Evolutionary conservation across 23 tunicate species (phyloP).

Genomic region (Botrylloides violaceus): DNA sequence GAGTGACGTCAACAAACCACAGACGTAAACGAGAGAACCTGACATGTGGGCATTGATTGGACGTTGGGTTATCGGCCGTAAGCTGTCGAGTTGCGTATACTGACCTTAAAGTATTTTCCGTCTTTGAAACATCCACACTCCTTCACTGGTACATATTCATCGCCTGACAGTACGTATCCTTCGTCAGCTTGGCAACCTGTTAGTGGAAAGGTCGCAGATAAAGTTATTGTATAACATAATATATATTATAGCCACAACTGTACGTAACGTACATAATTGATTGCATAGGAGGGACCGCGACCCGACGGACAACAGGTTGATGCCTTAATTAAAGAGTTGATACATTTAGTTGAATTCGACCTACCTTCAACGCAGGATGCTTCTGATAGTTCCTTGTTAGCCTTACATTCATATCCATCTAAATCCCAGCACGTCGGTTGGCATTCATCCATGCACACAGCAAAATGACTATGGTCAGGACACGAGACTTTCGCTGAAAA

Average conservation of each 20-base stretch:
- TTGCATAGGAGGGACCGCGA: no score
- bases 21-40: neutral
- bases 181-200: slow-evolving; percentile 43
- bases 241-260: no score
- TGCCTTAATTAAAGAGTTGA: no score
- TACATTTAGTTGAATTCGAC: neutral
- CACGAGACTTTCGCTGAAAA: slow-evolving; percentile 36
- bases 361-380: slow-evolving; percentile 45
- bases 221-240: no score
- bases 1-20: neutral
- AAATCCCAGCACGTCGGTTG: slow-evolving; percentile 49
- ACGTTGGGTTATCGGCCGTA: no score
- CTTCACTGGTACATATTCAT: slow-evolving; percentile 13
- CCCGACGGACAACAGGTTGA: no score
- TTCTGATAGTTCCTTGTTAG: neutral
- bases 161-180: slow-evolving; percentile 44
- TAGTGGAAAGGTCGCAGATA: neutral
- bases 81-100: no score
- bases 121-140: slow-evolving; percentile 46
- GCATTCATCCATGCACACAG: slow-evolving; percentile 33
- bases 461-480: slow-evolving; percentile 51
- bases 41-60: neutral
- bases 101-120: slow-evolving; percentile 44
- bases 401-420: slow-evolving; percentile 14
- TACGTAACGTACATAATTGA: no score